Conservation (phyloP, 2,113 vertebrate species). For the Syngnathus typhle region DNA sequence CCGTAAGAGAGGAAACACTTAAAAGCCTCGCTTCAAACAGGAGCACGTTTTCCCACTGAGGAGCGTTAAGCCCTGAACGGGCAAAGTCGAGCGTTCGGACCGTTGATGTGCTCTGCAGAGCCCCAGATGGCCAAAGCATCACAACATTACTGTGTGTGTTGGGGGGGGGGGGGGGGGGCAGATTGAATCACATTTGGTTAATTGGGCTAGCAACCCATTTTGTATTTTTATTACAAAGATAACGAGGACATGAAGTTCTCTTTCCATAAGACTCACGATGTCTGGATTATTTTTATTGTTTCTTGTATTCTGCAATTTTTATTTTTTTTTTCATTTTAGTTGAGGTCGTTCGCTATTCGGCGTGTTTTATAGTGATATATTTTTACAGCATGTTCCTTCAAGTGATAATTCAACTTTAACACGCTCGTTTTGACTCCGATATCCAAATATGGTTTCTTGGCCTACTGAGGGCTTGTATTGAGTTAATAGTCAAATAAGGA, state of each 20-base stretch:
- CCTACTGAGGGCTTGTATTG: neutral
- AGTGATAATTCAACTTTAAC: neutral
- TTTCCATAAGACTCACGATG: neutral
- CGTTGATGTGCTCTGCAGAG: constrained; percentile 53
- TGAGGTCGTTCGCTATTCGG: neutral
- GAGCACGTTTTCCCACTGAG: constrained; percentile 50
- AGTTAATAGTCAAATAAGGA: neutral
- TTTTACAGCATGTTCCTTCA: neutral
- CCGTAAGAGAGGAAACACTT: constrained; percentile 54
- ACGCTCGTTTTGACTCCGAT: no score
- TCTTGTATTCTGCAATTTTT: neutral
- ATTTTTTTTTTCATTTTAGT: neutral
- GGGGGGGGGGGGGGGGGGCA: neutral
- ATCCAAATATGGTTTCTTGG: neutral
- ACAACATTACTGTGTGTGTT: constrained; percentile 26
- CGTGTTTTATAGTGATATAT: neutral
- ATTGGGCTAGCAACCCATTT: constrained; percentile 3
- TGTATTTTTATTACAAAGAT: neutral
- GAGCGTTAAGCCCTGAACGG: constrained; percentile 26
- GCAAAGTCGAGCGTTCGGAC: constrained; percentile 39
- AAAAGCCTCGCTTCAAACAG: constrained; percentile 62
- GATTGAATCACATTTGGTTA: neutral
- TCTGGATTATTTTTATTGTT: neutral
- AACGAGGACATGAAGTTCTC: neutral
- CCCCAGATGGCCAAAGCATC: constrained; percentile 61